Percentiles rank a stretch among this genome's conserved stretches.
phyloP scores from a whole-genome alignment of 2,797 vertebrate genomes.

The Naso thynnoides region DNA sequence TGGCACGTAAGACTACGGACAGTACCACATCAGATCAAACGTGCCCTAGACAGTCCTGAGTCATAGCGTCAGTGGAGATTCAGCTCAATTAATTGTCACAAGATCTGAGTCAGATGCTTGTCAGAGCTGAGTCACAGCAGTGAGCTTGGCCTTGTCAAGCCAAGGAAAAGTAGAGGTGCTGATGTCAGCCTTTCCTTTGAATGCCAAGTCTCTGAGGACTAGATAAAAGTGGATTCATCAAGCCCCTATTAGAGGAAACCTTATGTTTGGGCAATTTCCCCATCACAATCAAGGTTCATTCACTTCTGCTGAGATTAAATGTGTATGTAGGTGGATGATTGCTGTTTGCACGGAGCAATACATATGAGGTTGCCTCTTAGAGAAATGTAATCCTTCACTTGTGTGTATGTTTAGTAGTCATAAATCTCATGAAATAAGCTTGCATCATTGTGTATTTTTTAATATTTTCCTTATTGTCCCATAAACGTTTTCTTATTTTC shows the following conservation, averaged over 20 bases:
- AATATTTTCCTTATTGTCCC: background rate
- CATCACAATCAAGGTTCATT: background rate
- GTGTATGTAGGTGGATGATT: background rate
- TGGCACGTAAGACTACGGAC: slow-evolving; percentile 31
- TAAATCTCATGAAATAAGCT: background rate
- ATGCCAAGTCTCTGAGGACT: slow-evolving; percentile 15
- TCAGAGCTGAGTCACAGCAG: slow-evolving; percentile 65
- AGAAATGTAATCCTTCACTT: background rate
- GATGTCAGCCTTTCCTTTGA: slow-evolving; percentile 43
- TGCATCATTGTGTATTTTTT: background rate
- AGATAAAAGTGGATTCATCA: slow-evolving; percentile 12
- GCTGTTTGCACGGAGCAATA: too few relatives aligned
- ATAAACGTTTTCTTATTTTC: too few relatives aligned
- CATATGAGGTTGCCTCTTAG: background rate
- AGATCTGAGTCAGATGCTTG: slow-evolving; percentile 68
- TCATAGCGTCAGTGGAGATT: slow-evolving; percentile 55
- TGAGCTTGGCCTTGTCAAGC: slow-evolving; percentile 33
- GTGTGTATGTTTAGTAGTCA: background rate
- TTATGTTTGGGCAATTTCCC: slow-evolving; percentile 7
- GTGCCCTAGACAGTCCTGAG: slow-evolving; percentile 46
- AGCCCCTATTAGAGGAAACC: slow-evolving; percentile 12
- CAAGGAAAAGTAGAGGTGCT: slow-evolving; percentile 56
- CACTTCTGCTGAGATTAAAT: slow-evolving; percentile 9
- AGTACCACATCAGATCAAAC: slow-evolving; percentile 23
- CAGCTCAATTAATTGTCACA: slow-evolving; percentile 51